Evolutionary conservation across 2,888 invertebrate genomes (phyloP).

Genomic region (Pelosia muscerda): DNA sequence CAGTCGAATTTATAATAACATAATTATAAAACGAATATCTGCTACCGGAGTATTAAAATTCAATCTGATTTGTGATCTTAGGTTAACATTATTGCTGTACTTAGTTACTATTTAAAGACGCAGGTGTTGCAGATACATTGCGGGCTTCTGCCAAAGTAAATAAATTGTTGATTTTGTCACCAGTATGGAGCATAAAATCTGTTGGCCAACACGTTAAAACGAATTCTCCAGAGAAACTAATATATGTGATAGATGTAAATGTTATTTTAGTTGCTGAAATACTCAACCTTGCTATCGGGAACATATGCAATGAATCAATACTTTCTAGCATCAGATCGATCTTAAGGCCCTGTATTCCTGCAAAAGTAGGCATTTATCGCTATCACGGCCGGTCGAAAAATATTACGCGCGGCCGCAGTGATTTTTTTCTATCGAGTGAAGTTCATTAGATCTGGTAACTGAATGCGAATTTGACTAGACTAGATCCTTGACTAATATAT

Average conservation of each 20-base stretch:
- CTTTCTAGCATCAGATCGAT: too few species aligned
- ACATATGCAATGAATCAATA: neutral
- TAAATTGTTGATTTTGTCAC: slow-evolving; percentile 47
- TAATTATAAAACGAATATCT: too few species aligned
- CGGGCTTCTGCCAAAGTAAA: slow-evolving; percentile 56
- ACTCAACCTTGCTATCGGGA: slow-evolving; percentile 10
- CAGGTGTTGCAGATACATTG: slow-evolving; percentile 62
- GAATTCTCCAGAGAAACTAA: slow-evolving; percentile 27
- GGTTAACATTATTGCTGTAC: slow-evolving; percentile 45
- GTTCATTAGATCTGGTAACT: too few species aligned
- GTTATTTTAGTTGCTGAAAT: slow-evolving; percentile 30
- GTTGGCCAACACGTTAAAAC: slow-evolving; percentile 46
- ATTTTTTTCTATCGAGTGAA: too few species aligned
- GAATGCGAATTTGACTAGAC: too few species aligned
- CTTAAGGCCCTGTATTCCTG: too few species aligned
- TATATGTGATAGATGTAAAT: slow-evolving; percentile 22
- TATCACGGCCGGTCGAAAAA: too few species aligned
- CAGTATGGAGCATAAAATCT: slow-evolving; percentile 45
- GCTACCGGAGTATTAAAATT: neutral
- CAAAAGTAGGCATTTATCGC: too few species aligned
- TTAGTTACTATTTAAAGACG: slow-evolving; percentile 47
- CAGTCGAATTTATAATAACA: neutral
- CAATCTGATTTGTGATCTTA: neutral
- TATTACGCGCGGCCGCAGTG: too few species aligned
- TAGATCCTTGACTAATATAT: too few species aligned